A percentile compares a stretch with the other conserved stretches of the same genome.
Evolutionary conservation across 2,888 invertebrate species (phyloP).

Genomic region (Sarcophaga variegata): DNA sequence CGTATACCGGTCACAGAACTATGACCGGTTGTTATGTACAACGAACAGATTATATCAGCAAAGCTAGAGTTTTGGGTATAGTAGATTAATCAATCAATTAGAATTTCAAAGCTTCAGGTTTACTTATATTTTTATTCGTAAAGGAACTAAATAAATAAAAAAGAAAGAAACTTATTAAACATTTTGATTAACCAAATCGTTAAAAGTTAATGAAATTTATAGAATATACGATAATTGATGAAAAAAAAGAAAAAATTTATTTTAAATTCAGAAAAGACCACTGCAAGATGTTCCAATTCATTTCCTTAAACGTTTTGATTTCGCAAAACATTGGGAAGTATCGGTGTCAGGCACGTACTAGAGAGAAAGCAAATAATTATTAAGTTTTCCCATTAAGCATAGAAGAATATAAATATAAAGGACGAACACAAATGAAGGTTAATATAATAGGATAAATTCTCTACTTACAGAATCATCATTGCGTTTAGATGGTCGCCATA

Average conservation of each 20-base stretch:
- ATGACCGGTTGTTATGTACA: conserved; percentile 89
- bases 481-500: conserved; percentile 48
- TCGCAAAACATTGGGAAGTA: conserved; percentile 57
- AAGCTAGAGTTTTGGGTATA: conserved; percentile 83
- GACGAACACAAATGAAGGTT: background rate
- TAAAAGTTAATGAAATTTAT: conserved; percentile 1
- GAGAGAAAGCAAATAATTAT: conserved; percentile 21
- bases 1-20: conserved; percentile 86
- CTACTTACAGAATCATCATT: conserved; percentile 25
- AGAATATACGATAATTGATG: conserved; percentile 3
- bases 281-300: conserved; percentile 1
- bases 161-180: background rate
- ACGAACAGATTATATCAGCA: conserved; percentile 87
- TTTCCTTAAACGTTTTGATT: conserved; percentile 56
- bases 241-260: conserved; percentile 21
- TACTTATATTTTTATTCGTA: background rate
- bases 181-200: conserved; percentile 28
- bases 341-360: conserved; percentile 55
- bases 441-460: background rate
- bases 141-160: background rate
- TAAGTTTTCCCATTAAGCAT: background rate
- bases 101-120: background rate
- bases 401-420: too few relatives aligned
- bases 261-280: conserved; percentile 24
- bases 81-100: conserved; percentile 75